These are phyloP conservation scores for Physocephala rufipes DNA, from an alignment of 2,888 invertebrate genomes.

Conservation along the genomic window DNA sequence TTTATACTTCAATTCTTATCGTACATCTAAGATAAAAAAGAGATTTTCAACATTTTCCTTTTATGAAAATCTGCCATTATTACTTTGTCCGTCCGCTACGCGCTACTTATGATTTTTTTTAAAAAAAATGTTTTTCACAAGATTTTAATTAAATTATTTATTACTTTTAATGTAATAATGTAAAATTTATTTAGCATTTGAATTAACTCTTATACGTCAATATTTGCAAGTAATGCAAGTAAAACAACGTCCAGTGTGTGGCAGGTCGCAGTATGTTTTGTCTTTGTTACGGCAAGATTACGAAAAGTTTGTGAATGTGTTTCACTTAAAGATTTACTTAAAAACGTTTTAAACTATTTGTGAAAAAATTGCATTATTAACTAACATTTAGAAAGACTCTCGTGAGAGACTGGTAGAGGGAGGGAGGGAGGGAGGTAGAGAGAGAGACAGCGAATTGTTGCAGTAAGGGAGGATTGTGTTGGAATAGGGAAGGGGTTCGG, in stretches of 20 bases:
- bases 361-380: conserved; percentile 22
- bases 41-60: conserved; percentile 18
- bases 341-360: conserved; percentile 27
- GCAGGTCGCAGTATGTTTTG: not conserved
- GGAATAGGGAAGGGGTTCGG: no score
- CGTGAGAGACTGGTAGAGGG: no score
- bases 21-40: conserved; percentile 33
- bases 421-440: no score
- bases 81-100: conserved; percentile 9
- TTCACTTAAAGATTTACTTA: conserved; percentile 15
- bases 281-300: conserved; percentile 31
- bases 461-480: no score
- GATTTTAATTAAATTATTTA: conserved; percentile 5
- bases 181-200: conserved; percentile 11
- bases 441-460: no score
- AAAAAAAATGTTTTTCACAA: not conserved
- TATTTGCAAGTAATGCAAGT: not conserved
- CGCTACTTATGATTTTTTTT: conserved; percentile 5
- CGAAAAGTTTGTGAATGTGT: conserved; percentile 20
- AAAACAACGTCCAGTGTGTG: not conserved
- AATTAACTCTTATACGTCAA: not conserved
- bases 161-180: conserved; percentile 8
- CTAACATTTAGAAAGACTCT: not conserved
- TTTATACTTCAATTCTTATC: conserved; percentile 29
- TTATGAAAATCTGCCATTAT: conserved; percentile 16